These are phyloP conservation scores for Petrolisthes cinctipes DNA, from an alignment of 2,888 invertebrate genomes.

Conservation along the genomic window DNA sequence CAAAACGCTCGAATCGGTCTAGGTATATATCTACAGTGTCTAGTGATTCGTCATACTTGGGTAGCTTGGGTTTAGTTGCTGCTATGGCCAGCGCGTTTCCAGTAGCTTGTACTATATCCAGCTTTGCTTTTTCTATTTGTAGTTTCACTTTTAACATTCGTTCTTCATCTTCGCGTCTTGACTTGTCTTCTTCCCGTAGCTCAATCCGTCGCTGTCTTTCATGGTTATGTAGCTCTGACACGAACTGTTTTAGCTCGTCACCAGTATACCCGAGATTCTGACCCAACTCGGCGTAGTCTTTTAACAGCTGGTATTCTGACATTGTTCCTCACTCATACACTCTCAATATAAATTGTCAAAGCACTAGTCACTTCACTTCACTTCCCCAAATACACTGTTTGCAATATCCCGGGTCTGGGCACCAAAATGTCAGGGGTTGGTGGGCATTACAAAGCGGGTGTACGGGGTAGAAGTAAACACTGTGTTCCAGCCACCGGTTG, in stretches of 20 bases:
- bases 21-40: constrained; percentile 1
- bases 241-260: background rate
- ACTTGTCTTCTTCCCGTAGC: background rate
- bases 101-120: background rate
- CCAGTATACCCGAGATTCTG: constrained; percentile 1
- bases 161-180: background rate
- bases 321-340: background rate
- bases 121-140: background rate
- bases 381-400: background rate
- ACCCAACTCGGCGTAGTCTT: constrained; percentile 5
- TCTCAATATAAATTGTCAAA: background rate
- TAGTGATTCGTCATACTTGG: background rate
- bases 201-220: background rate
- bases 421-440: background rate
- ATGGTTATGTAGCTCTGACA: background rate
- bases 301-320: constrained; percentile 4
- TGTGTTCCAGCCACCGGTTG: too few relatives aligned
- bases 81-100: background rate
- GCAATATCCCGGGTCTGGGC: constrained; percentile 14
- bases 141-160: background rate
- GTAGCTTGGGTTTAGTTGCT: constrained; percentile 2
- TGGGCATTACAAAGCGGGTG: too few relatives aligned
- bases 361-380: too few relatives aligned
- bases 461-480: too few relatives aligned
- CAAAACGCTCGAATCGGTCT: background rate